Evolutionary conservation across 1,140 invertebrate genomes (phyloP).

Genomic region (Drosophila quadrilineata): DNA sequence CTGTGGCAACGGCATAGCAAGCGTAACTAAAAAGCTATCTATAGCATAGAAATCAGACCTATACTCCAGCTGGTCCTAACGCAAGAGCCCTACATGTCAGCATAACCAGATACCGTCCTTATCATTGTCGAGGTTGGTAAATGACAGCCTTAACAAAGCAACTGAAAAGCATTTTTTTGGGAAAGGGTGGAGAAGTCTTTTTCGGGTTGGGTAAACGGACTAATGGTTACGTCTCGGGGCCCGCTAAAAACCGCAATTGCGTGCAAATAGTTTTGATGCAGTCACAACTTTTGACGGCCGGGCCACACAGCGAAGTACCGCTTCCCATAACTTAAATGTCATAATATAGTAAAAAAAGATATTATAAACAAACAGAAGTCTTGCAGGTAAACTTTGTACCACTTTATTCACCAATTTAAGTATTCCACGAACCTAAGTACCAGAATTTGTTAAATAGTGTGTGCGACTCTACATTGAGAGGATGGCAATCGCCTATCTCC

Average conservation of each 20-base stretch:
- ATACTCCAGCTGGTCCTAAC: too few relatives aligned
- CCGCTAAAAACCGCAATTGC: conserved; percentile 74
- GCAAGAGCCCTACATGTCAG: too few relatives aligned
- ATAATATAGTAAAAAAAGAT: conserved; percentile 64
- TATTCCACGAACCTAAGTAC: too few relatives aligned
- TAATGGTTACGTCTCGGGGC: conserved; percentile 23
- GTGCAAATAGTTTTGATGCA: conserved; percentile 79
- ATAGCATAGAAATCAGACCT: neutral
- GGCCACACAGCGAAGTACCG: conserved; percentile 16
- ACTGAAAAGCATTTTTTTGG: conserved; percentile 59
- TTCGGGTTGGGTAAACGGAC: too few relatives aligned
- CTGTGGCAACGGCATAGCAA: conserved; percentile 47
- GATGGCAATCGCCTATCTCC: too few relatives aligned
- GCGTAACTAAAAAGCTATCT: neutral
- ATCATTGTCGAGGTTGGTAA: too few relatives aligned
- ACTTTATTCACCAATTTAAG: too few relatives aligned
- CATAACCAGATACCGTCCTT: too few relatives aligned
- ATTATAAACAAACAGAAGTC: neutral
- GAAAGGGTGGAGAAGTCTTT: neutral
- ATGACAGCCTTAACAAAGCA: conserved; percentile 71
- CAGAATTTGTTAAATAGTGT: too few relatives aligned
- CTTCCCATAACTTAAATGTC: conserved; percentile 77
- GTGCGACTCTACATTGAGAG: too few relatives aligned
- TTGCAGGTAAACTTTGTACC: too few relatives aligned
- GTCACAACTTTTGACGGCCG: conserved; percentile 56